Evolutionary conservation across 1,140 invertebrate genomes (phyloP).

Genomic region (Aphaenogaster rudis): DNA sequence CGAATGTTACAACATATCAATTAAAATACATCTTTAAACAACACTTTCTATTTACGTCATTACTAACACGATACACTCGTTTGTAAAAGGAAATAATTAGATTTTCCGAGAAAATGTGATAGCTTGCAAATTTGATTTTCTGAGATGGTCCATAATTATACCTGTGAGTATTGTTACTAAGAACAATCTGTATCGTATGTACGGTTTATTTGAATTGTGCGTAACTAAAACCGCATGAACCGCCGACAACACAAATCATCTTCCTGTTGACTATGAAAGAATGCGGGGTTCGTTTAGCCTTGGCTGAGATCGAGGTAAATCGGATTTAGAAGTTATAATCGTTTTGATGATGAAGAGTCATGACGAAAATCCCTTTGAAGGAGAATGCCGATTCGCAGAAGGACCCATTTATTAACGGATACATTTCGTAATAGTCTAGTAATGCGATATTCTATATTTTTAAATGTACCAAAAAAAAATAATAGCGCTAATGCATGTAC

Average conservation of each 20-base stretch:
- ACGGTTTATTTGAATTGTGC: slow-evolving; percentile 16
- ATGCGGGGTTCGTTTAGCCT: slow-evolving; percentile 43
- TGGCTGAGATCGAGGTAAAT: slow-evolving; percentile 19
- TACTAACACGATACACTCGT: not conserved
- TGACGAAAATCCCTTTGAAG: slow-evolving; percentile 23
- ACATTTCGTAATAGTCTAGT: not conserved
- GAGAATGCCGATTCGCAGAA: slow-evolving; percentile 1
- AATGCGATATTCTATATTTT: not conserved
- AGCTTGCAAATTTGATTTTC: slow-evolving; percentile 36
- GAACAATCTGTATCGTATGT: not conserved
- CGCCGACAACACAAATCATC: not conserved
- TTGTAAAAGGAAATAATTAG: not conserved
- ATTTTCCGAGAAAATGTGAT: slow-evolving; percentile 22
- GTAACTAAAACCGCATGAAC: slow-evolving; percentile 46
- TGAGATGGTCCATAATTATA: slow-evolving; percentile 18
- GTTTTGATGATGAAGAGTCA: not conserved
- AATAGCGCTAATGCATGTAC: too few relatives aligned
- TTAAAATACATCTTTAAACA: slow-evolving; percentile 1
- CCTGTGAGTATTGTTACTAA: not conserved
- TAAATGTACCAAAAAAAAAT: not conserved
- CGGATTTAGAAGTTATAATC: slow-evolving; percentile 8
- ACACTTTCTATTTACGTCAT: slow-evolving; percentile 26
- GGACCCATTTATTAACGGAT: not conserved
- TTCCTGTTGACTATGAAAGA: slow-evolving; percentile 41
- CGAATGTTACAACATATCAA: not conserved